Evolutionary conservation across 37 sponge, comb jelly and placozoan species (phyloP), one percentile per base, ranked within the genome.

Genomic region (Oscarella lobularis): DNA sequence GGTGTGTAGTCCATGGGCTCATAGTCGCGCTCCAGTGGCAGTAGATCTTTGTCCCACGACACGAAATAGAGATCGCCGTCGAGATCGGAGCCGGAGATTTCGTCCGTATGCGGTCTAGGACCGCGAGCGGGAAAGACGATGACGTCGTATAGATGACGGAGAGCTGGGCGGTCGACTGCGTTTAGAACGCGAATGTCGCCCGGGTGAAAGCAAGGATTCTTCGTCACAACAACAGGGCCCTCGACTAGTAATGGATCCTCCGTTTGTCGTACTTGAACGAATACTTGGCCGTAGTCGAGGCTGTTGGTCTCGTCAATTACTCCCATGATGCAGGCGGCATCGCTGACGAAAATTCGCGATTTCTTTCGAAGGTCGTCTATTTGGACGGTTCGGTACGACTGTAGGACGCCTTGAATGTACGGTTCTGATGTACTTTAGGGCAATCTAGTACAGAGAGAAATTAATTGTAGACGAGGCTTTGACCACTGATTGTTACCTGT

Each of bases 191-290:
- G 86, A 14, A 90, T 69, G 68, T 90, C 91, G 3, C 91, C 91
- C 20, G 86, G 80, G 31, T 85, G 77, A 76, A 85, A 86, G 66
- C 91, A 90, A n/a, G 91, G 91, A 41, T 83, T 90, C 74, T 90
- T 90, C 9, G 78, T 81, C 34, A 90, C 80, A 2, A 72, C 66
- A 36, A 90, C 87, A n/a, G n/a, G n/a, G n/a, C n/a, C n/a, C n/a
- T n/a, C n/a, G n/a, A n/a, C n/a, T n/a, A n/a, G n/a, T n/a, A n/a
- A n/a, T n/a, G 34, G 40, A 40, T 74, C 40, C 38, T n/a, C 33
- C 3, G 41, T 74, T 31, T 80, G 67, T n/a, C 38, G 54, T 71
- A 72, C 41, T 39, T 73, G 81, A 2, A 80, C 74, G 35, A 80
- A 73, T 35, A 80, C 72, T 67, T 80, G 70, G 3, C 74, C 81